phyloP scores from a whole-genome alignment of 2,888 invertebrate genomes.

The Eurois occulta region DNA sequence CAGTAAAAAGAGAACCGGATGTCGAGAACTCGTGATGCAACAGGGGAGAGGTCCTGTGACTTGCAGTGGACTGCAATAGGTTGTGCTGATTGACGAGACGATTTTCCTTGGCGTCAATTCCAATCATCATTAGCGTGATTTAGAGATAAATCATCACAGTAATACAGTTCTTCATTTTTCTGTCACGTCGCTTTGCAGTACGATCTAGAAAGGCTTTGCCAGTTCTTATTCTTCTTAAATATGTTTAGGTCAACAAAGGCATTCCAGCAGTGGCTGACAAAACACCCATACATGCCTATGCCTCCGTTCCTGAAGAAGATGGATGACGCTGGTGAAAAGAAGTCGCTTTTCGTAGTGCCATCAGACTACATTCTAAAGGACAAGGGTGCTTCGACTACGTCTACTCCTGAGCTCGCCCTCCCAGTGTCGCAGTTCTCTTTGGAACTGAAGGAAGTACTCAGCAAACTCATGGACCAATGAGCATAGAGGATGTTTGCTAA shows the following conservation, averaged over 20 bases:
- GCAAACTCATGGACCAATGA: constrained; percentile 81
- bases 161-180: background rate
- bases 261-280: constrained; percentile 81
- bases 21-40: background rate
- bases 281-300: constrained; percentile 80
- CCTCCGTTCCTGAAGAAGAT: constrained; percentile 77
- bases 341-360: constrained; percentile 82
- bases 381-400: constrained; percentile 62
- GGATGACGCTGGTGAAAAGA: constrained; percentile 76
- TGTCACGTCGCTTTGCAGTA: background rate
- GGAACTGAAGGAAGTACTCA: constrained; percentile 85
- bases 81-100: background rate
- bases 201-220: background rate
- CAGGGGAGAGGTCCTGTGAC: background rate
- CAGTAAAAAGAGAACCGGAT: background rate
- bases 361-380: constrained; percentile 82
- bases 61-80: background rate
- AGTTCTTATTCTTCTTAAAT: constrained; percentile 12
- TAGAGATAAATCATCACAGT: background rate
- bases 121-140: background rate
- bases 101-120: background rate
- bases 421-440: constrained; percentile 85
- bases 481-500: background rate
- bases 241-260: constrained; percentile 83
- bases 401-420: constrained; percentile 79